phyloP scores from a whole-genome alignment of 2,888 invertebrate species.

The Leptogaster cylindrica region DNA sequence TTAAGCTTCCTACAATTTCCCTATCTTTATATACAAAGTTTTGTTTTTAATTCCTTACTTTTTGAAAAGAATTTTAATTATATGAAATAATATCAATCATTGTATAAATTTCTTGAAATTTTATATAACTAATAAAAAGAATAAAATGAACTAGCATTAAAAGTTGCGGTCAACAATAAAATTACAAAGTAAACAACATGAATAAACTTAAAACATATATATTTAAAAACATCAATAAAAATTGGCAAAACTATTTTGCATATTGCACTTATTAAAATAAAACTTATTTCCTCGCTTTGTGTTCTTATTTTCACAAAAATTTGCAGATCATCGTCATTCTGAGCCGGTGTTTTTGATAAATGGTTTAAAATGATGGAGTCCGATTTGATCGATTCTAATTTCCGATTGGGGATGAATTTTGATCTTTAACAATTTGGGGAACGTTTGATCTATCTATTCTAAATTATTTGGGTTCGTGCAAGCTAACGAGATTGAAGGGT shows the following conservation, averaged over 20 bases:
- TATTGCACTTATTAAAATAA: conserved; percentile 33
- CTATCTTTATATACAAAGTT: neutral
- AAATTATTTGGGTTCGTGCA: conserved; percentile 5
- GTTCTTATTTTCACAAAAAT: neutral
- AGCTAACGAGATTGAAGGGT: conserved; percentile 6
- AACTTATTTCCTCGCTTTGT: conserved; percentile 1
- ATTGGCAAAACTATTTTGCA: conserved; percentile 32
- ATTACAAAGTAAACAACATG: conserved; percentile 29
- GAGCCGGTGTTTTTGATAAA: neutral
- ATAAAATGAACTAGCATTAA: conserved; percentile 1
- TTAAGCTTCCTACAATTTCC: neutral
- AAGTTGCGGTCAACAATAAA: conserved; percentile 23
- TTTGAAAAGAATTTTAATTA: conserved; percentile 12
- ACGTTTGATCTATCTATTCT: conserved; percentile 11
- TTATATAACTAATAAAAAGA: conserved; percentile 20
- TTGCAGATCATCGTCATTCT: conserved; percentile 11
- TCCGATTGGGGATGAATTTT: neutral
- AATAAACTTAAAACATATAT: conserved; percentile 5
- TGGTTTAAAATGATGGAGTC: no score
- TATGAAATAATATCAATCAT: conserved; percentile 9
- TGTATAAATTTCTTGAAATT: neutral
- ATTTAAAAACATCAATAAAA: conserved; percentile 27
- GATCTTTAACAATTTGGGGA: neutral
- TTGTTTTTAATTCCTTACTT: neutral
- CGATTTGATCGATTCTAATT: neutral